Evolutionary conservation across 2,797 vertebrate species (phyloP), one percentile per base, ranked within the genome.

Genomic region (Scomberomorus guttatus): DNA sequence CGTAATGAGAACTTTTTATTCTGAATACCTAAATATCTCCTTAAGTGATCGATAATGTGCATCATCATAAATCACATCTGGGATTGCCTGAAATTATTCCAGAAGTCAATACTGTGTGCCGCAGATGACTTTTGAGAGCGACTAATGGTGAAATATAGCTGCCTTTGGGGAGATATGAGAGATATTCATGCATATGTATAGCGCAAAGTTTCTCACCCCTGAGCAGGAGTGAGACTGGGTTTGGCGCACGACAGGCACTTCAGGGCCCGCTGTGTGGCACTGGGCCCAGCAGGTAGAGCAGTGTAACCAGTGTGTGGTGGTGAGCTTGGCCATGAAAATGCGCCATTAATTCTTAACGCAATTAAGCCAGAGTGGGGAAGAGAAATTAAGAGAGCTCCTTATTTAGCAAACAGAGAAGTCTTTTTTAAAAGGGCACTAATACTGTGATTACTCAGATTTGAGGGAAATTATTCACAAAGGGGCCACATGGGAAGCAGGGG

Each of bases 31-130:
- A 96, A 97, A 97, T 97, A 97, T 97, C 97, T 97, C 95, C 97
- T 97, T 97, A 97, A 93, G 94, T 96, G 97, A 98, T 98, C 96
- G 90, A 98, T 98, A 98, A 97, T 97, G 95, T 96, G 95, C 96
- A 98, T 98, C 97, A 98, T 95, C 96, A 97, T 97, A 97, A 98
- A 98, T 98, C 97, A 97, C 95, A 90, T 94, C 93, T 85, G 94
- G 96, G 96, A 96, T 96, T 81, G 91, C 96, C 95, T 95, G 97
- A 97, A 97, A 98, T 98, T 95, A 96, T 96, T 97, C 96, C 96
- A 96, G 96, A 96, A 97, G 97, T 99, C 97, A 97, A 98, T 98
- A 98, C 95, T 20, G 82, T 94, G 90, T 55, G 83, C 96, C 93
- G 92, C 95, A 96, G 95, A 95, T 94, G 91, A 94, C 92, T 93